phyloP scores from a whole-genome alignment of 2,113 vertebrate species.

The Reinhardtius hippoglossoides region DNA sequence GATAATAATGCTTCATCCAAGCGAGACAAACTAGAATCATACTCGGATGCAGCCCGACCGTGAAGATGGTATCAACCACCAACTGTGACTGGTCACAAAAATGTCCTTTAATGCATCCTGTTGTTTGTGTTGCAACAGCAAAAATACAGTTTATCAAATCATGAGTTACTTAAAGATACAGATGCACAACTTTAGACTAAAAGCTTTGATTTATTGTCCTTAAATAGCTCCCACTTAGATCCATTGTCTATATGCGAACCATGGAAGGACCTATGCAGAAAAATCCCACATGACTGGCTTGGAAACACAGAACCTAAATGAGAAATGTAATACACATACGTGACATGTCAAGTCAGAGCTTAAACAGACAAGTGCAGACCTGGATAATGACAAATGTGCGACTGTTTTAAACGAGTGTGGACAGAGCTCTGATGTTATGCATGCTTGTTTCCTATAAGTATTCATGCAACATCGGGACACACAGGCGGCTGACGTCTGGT shows the following conservation, averaged over 20 bases:
- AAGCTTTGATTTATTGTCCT: background rate
- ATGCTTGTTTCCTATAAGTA: conserved; percentile 65
- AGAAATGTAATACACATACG: conserved; percentile 50
- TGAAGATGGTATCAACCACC: conserved; percentile 70
- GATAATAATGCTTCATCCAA: conserved; percentile 73
- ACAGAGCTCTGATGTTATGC: conserved; percentile 55
- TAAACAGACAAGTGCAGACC: conserved; percentile 69
- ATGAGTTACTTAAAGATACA: background rate
- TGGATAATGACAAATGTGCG: conserved; percentile 66
- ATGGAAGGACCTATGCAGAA: conserved; percentile 25
- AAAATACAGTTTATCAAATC: conserved; percentile 16
- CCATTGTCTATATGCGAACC: conserved; percentile 1
- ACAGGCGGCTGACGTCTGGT: conserved; percentile 74
- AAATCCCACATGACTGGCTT: conserved; percentile 26
- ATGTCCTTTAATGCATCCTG: conserved; percentile 14
- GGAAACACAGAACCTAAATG: conserved; percentile 31
- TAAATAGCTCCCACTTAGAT: background rate
- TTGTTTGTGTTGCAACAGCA: conserved; percentile 20
- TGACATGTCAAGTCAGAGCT: conserved; percentile 44
- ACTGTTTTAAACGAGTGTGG: conserved; percentile 60
- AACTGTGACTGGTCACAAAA: conserved; percentile 52
- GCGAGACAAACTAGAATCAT: conserved; percentile 77
- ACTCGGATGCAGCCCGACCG: conserved; percentile 61
- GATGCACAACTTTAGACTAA: background rate
- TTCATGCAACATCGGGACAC: conserved; percentile 69